These are phyloP conservation scores for Ibycter americanus DNA, from an alignment of 2,797 vertebrate species.

Conservation along the genomic window DNA sequence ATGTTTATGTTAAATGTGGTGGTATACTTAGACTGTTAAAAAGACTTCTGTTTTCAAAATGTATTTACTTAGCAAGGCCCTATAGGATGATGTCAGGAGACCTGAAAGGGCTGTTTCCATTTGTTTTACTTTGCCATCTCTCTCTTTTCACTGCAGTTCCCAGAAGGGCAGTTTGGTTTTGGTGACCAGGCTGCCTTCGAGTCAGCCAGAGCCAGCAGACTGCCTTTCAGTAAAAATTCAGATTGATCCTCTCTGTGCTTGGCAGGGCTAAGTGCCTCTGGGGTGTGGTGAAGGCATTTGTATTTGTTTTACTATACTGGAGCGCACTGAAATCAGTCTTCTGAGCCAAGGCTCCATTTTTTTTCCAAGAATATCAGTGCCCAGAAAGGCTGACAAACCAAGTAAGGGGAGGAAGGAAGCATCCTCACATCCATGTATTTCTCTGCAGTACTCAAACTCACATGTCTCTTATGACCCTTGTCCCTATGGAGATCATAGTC, in stretches of 20 bases:
- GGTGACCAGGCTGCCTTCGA: not conserved
- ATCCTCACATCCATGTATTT: not conserved
- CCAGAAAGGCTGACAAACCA: not conserved
- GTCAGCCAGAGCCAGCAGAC: not conserved
- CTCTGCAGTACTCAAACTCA: not conserved
- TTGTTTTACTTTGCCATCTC: not conserved
- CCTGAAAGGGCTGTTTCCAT: not conserved
- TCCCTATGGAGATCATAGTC: not conserved
- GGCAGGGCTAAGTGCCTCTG: fast-evolving
- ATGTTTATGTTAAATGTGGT: not conserved
- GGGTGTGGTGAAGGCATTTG: not conserved
- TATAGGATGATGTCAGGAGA: not conserved
- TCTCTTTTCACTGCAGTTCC: not conserved
- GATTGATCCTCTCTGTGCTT: not conserved
- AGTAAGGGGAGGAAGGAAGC: not conserved
- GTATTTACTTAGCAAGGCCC: not conserved
- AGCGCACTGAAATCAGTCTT: not conserved
- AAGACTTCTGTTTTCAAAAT: not conserved
- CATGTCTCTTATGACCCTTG: not conserved
- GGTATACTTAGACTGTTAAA: not conserved
- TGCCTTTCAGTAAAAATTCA: not conserved
- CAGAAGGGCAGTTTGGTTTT: not conserved
- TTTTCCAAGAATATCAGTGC: not conserved
- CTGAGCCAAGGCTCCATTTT: not conserved
- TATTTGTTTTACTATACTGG: not conserved